Evolutionary conservation across 2,888 invertebrate genomes (phyloP).

Genomic region (Phaonia tiefii): DNA sequence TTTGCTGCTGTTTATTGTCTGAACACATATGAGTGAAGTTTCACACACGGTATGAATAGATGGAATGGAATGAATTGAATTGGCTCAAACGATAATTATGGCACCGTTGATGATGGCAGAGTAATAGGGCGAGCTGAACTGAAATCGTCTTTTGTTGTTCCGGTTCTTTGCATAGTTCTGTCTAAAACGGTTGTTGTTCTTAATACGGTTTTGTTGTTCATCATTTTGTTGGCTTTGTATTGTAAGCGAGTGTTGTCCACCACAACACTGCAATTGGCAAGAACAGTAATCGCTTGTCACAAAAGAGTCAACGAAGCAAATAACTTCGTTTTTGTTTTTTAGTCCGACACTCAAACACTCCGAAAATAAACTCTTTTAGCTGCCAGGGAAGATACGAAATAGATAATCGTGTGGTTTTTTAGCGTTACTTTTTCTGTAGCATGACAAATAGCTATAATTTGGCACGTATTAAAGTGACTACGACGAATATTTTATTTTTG

Average conservation of each 20-base stretch:
- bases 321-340: slow-evolving; percentile 25
- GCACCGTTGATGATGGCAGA: slow-evolving; percentile 48
- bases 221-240: slow-evolving; percentile 16
- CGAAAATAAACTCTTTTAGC: no score
- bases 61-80: slow-evolving; percentile 59
- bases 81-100: slow-evolving; percentile 59
- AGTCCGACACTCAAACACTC: no score
- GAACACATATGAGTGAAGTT: not conserved
- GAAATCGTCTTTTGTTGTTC: slow-evolving; percentile 24
- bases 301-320: slow-evolving; percentile 59
- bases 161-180: slow-evolving; percentile 9
- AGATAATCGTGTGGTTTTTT: no score
- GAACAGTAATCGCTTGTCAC: slow-evolving; percentile 7
- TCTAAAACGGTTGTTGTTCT: slow-evolving; percentile 48
- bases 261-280: not conserved
- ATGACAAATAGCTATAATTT: no score
- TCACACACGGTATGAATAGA: slow-evolving; percentile 52
- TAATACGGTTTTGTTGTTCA: slow-evolving; percentile 29
- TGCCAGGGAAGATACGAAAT: no score
- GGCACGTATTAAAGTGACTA: no score
- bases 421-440: no score
- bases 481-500: no score
- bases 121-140: slow-evolving; percentile 46
- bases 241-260: slow-evolving; percentile 9
- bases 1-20: slow-evolving; percentile 11